phyloP scores from a whole-genome alignment of 2,888 invertebrate genomes.

The Agrotis ipsilon region DNA sequence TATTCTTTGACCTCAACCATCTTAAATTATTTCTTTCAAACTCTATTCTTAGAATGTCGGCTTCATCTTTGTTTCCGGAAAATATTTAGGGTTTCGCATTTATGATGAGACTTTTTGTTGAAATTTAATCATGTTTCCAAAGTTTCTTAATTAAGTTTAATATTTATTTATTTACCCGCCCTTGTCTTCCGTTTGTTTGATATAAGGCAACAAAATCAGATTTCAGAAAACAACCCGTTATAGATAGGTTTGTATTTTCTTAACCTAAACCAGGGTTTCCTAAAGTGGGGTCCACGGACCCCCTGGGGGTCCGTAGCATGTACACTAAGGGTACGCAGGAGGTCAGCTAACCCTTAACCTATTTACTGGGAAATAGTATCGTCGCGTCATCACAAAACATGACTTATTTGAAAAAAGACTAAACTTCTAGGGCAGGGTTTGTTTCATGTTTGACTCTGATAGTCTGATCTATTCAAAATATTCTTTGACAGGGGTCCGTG shows the following conservation, averaged over 20 bases:
- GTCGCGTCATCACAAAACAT: too few species aligned
- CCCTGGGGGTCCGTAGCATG: too few species aligned
- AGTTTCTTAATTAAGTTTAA: slow-evolving; percentile 36
- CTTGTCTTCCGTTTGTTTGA: slow-evolving; percentile 5
- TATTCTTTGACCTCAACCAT: slow-evolving; percentile 11
- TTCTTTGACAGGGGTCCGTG: too few species aligned
- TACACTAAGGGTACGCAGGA: too few species aligned
- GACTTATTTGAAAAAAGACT: too few species aligned
- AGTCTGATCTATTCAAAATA: too few species aligned
- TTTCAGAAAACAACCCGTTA: slow-evolving; percentile 1
- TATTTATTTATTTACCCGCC: slow-evolving; percentile 20
- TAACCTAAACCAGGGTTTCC: too few species aligned
- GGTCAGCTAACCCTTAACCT: too few species aligned
- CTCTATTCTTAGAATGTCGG: slow-evolving; percentile 2
- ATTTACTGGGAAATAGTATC: too few species aligned
- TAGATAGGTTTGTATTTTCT: not conserved
- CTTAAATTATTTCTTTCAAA: not conserved
- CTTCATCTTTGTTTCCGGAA: slow-evolving; percentile 18
- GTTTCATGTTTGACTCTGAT: too few species aligned
- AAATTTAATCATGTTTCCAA: slow-evolving; percentile 23
- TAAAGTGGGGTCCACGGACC: too few species aligned
- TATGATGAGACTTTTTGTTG: slow-evolving; percentile 26
- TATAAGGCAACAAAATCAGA: slow-evolving; percentile 16
- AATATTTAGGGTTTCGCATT: slow-evolving; percentile 14
- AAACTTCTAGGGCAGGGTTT: too few species aligned